Percentiles rank a stretch among this genome's conserved stretches.
These are phyloP conservation scores for Helostoma temminkii DNA, from an alignment of 2,797 vertebrate species.

Conservation along the genomic window DNA sequence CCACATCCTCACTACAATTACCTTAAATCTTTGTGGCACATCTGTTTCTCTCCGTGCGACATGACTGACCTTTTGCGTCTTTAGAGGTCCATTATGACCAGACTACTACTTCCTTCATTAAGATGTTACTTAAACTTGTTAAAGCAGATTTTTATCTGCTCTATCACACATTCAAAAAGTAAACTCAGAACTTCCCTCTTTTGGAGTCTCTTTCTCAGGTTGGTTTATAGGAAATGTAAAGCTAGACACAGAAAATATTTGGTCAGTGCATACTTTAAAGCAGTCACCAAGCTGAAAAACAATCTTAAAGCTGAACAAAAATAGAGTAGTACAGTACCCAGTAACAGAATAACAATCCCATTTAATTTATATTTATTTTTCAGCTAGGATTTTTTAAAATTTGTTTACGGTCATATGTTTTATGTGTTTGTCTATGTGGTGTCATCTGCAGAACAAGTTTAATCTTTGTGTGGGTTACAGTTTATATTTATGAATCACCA, in stretches of 20 bases:
- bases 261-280: background rate
- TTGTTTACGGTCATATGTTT: constrained; percentile 3
- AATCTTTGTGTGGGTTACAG: constrained; percentile 9
- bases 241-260: constrained; percentile 7
- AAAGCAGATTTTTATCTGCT: background rate
- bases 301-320: background rate
- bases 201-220: constrained; percentile 31
- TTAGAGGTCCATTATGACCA: background rate
- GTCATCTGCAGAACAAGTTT: constrained; percentile 17
- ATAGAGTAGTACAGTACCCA: background rate
- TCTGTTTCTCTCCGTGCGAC: background rate
- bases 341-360: background rate
- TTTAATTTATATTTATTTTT: background rate
- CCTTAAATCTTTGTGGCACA: background rate
- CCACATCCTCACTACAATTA: background rate
- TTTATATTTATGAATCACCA: constrained; percentile 30
- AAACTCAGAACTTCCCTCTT: constrained; percentile 54
- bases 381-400: too few relatives aligned
- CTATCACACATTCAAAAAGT: background rate
- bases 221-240: constrained; percentile 48
- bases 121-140: constrained; percentile 8
- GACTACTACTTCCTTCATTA: background rate
- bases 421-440: constrained; percentile 16
- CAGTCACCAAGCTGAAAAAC: background rate
- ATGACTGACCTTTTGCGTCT: constrained; percentile 29